Percentiles rank a stretch among this genome's conserved stretches.
Conservation (phyloP, 2,113 vertebrate genomes). For the Syngnathus typhle region DNA sequence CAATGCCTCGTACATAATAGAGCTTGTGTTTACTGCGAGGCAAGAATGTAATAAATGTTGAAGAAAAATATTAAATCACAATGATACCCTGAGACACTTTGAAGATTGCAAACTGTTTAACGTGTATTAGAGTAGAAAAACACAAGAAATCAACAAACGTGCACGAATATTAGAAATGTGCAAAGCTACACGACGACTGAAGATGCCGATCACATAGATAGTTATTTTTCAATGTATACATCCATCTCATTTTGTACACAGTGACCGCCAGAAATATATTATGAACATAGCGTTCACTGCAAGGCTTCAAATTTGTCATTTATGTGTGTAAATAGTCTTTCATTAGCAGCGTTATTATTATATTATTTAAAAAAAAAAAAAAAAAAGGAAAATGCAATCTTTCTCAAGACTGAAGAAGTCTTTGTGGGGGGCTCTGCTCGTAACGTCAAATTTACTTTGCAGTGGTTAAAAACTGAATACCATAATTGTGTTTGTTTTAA, state of each 20-base stretch:
- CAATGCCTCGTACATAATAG: conserved; percentile 37
- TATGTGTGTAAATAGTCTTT: too few species aligned
- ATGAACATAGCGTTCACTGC: too few species aligned
- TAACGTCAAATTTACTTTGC: too few species aligned
- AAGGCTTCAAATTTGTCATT: too few species aligned
- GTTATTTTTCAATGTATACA: neutral
- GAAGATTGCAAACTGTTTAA: neutral
- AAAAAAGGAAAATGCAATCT: too few species aligned
- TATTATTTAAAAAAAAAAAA: too few species aligned
- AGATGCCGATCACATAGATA: neutral
- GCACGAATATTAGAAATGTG: neutral
- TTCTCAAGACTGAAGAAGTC: too few species aligned
- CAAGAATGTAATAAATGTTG: conserved; percentile 7
- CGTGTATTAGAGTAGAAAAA: too few species aligned
- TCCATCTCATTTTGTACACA: too few species aligned
- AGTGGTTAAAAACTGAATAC: neutral
- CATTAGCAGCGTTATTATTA: too few species aligned
- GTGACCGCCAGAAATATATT: too few species aligned
- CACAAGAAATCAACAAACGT: neutral
- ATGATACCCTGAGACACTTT: neutral
- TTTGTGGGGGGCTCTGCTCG: too few species aligned
- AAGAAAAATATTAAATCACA: neutral
- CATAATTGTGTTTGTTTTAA: neutral
- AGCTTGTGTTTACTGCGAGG: conserved; percentile 14
- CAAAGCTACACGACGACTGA: neutral